Evolutionary conservation across 2,888 invertebrate genomes (phyloP).

Genomic region (Heliothis peltigera): DNA sequence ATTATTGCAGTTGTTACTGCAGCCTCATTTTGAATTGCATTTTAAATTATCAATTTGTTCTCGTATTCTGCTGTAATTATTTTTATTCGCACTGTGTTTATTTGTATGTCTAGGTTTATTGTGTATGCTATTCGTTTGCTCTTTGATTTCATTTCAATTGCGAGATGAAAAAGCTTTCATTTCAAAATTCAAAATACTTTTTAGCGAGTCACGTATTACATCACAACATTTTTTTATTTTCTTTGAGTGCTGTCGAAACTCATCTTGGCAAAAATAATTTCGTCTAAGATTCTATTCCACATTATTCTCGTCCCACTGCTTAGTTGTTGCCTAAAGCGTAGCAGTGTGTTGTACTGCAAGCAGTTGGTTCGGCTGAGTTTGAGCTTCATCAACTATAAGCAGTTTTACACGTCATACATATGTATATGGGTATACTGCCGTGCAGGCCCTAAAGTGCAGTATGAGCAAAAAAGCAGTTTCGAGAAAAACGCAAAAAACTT

Average conservation of each 20-base stretch:
- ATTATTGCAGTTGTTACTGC: conserved; percentile 35
- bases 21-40: conserved; percentile 22
- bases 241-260: neutral
- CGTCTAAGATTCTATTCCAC: conserved; percentile 25
- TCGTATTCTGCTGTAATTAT: conserved; percentile 12
- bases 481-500: too few species aligned
- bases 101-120: neutral
- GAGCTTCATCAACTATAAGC: conserved; percentile 48
- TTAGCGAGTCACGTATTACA: neutral
- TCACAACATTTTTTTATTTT: neutral
- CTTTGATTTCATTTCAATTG: conserved; percentile 3
- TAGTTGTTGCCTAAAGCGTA: conserved; percentile 53
- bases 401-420: conserved; percentile 38
- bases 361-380: conserved; percentile 42
- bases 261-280: neutral
- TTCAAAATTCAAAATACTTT: neutral
- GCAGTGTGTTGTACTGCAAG: conserved; percentile 53
- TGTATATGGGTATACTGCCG: neutral
- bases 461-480: too few species aligned
- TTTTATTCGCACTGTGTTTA: conserved; percentile 8
- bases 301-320: conserved; percentile 39
- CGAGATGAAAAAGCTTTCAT: neutral
- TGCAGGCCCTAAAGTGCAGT: too few species aligned
- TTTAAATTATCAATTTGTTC: conserved; percentile 31
- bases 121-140: neutral